Evolutionary conservation across 2,113 vertebrate genomes (phyloP).

Genomic region (Forbesichthys agassizii): DNA sequence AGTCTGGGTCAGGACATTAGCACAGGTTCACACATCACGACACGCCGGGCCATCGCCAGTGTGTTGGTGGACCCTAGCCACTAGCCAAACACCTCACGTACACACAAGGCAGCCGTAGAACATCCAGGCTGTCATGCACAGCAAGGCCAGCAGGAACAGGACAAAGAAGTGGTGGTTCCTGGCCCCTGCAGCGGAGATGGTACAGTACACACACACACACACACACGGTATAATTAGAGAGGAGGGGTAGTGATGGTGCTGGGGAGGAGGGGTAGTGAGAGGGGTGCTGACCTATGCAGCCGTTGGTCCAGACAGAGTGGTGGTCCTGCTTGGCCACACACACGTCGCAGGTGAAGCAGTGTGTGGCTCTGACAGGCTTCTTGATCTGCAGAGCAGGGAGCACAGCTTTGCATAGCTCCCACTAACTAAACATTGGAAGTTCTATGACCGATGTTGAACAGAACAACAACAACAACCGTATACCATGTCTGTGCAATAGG

Average conservation of each 20-base stretch:
- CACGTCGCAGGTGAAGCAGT: slow-evolving; percentile 84
- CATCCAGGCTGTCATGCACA: slow-evolving; percentile 79
- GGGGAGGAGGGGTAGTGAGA: neutral
- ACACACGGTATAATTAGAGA: neutral
- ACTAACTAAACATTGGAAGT: too few species aligned
- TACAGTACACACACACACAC: neutral
- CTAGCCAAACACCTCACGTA: slow-evolving; percentile 73
- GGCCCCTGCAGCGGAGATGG: too few species aligned
- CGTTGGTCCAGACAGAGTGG: slow-evolving; percentile 90
- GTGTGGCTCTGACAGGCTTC: slow-evolving; percentile 86
- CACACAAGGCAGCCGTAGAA: slow-evolving; percentile 82
- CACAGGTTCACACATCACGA: neutral
- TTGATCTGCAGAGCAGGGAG: slow-evolving; percentile 76
- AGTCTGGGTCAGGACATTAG: neutral
- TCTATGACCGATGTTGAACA: too few species aligned
- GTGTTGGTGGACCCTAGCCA: too few species aligned
- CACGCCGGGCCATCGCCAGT: neutral
- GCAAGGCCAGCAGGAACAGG: slow-evolving; percentile 82
- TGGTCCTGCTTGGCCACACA: slow-evolving; percentile 93
- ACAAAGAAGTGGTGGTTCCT: slow-evolving; percentile 90
- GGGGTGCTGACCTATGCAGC: slow-evolving; percentile 81
- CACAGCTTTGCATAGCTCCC: too few species aligned
- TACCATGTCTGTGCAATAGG: too few species aligned
- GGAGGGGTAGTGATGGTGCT: neutral
- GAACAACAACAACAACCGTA: too few species aligned